phyloP scores from a whole-genome alignment of 2,888 invertebrate species.

The Tetranychus truncatus region DNA sequence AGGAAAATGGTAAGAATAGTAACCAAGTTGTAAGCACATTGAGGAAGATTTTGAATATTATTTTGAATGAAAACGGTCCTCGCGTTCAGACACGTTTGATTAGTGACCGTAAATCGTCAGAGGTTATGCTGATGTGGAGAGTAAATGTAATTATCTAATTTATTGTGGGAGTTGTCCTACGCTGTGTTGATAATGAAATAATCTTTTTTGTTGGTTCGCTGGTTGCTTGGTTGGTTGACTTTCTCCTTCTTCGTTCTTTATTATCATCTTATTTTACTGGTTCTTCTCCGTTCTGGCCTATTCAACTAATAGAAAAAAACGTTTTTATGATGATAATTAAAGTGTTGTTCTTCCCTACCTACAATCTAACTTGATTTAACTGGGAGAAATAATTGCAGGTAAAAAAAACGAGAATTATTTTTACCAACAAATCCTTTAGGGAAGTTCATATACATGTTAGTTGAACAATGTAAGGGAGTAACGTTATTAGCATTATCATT shows the following conservation, averaged over 20 bases:
- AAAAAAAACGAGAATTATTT: not conserved
- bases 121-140: not conserved
- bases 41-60: not conserved
- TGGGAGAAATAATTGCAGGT: not conserved
- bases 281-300: not conserved
- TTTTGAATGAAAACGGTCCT: not conserved
- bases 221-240: not conserved
- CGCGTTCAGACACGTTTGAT: not conserved
- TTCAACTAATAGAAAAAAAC: not conserved
- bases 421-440: not conserved
- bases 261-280: not conserved
- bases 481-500: not conserved
- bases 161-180: not conserved
- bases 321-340: not conserved
- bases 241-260: not conserved
- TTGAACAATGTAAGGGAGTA: not conserved
- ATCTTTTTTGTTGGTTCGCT: not conserved
- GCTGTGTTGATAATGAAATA: conserved; percentile 1
- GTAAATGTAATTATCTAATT: not conserved
- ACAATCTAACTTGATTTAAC: not conserved
- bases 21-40: not conserved
- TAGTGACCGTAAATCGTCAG: not conserved
- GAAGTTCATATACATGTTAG: not conserved
- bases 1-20: not conserved
- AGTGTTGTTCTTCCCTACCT: not conserved